A percentile compares a stretch with the other conserved stretches of the same genome.
These are phyloP conservation scores for Rhinolophus ferrumequinum DNA, from an alignment of 2,113 vertebrate species.

Conservation along the genomic window DNA sequence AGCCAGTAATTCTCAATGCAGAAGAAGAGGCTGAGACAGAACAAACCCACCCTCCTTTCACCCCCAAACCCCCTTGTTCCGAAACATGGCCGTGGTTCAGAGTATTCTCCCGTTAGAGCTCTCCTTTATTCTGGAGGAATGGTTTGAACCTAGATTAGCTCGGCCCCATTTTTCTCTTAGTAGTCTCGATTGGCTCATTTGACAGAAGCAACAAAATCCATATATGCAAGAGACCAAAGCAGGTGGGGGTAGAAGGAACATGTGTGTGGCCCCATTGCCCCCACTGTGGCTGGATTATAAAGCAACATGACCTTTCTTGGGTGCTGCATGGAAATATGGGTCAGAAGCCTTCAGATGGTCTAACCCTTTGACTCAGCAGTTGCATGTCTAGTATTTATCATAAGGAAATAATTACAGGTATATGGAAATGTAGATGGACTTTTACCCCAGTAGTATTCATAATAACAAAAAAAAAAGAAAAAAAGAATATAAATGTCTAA, in stretches of 20 bases:
- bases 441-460: background rate
- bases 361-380: background rate
- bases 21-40: background rate
- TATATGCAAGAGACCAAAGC: background rate
- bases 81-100: background rate
- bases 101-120: background rate
- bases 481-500: background rate
- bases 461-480: background rate
- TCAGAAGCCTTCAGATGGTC: background rate
- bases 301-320: background rate
- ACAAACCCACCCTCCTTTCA: background rate
- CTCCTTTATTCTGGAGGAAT: background rate
- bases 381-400: background rate
- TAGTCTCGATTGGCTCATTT: background rate
- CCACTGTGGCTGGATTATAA: background rate
- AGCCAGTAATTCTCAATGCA: constrained; percentile 56
- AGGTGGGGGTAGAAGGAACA: background rate
- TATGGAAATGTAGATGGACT: background rate
- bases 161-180: background rate
- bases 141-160: background rate
- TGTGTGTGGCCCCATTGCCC: background rate
- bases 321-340: background rate
- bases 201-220: constrained; percentile 18
- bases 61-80: background rate
- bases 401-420: background rate